Conservation (phyloP, 2,888 invertebrate genomes). For the Drosophila glabriapex region DNA sequence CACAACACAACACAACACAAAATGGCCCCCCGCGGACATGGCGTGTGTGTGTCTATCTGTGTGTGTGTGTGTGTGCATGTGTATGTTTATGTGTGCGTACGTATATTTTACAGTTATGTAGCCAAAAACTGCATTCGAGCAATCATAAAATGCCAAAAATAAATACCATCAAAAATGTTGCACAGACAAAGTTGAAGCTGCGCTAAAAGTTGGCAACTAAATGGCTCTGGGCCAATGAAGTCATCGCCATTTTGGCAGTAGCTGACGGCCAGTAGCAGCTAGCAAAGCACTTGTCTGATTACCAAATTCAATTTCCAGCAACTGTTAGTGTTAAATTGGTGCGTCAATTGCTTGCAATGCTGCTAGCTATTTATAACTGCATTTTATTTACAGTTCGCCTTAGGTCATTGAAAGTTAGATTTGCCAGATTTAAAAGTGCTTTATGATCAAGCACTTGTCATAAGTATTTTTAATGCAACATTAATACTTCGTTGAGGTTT, state of each 20-base stretch:
- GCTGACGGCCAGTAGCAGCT: slow-evolving; percentile 2
- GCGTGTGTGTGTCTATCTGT: slow-evolving; percentile 9
- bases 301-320: slow-evolving; percentile 60
- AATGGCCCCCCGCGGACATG: slow-evolving; percentile 15
- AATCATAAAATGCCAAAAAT: slow-evolving; percentile 78
- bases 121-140: slow-evolving; percentile 48
- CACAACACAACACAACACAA: too few relatives aligned
- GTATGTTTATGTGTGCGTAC: not conserved
- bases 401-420: not conserved
- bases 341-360: slow-evolving; percentile 14
- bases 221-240: slow-evolving; percentile 68
- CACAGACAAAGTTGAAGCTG: slow-evolving; percentile 67
- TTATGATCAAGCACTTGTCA: not conserved
- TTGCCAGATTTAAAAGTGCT: not conserved
- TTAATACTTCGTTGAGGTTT: not conserved
- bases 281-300: slow-evolving; percentile 60
- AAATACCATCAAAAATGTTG: slow-evolving; percentile 71
- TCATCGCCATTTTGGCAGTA: slow-evolving; percentile 62
- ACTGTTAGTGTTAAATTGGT: slow-evolving; percentile 47
- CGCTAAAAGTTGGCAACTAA: slow-evolving; percentile 54
- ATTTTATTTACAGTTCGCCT: not conserved
- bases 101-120: slow-evolving; percentile 46
- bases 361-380: slow-evolving; percentile 4
- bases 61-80: slow-evolving; percentile 1
- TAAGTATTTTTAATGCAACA: not conserved